Conservation (phyloP, 2,113 vertebrate genomes). For the Pithys albifrons region DNA sequence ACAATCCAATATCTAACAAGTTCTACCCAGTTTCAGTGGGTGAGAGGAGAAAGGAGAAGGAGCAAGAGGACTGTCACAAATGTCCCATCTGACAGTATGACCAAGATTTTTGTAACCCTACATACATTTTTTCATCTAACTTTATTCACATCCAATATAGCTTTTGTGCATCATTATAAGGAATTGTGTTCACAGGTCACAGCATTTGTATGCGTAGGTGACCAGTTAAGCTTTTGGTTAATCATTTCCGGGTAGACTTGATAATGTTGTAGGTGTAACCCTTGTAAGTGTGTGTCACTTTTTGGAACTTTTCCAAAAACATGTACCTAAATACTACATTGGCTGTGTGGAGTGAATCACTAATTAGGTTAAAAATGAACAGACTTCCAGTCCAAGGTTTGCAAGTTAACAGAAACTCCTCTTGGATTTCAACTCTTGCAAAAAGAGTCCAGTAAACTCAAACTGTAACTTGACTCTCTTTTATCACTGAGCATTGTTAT, state of each 20-base stretch:
- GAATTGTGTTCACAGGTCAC: neutral
- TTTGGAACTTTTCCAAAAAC: neutral
- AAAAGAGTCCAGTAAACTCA: neutral
- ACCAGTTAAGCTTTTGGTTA: neutral
- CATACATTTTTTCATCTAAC: neutral
- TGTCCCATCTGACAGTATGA: neutral
- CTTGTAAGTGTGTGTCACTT: neutral
- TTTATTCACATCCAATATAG: neutral
- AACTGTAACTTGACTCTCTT: neutral
- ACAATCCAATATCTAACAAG: neutral
- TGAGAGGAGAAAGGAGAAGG: neutral
- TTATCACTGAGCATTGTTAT: neutral
- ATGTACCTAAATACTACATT: neutral
- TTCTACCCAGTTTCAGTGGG: neutral
- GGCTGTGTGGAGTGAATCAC: neutral
- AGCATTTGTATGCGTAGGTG: neutral
- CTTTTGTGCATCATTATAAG: neutral
- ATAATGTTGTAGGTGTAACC: neutral
- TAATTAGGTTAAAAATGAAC: neutral
- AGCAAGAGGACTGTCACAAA: neutral
- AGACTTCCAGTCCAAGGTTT: neutral
- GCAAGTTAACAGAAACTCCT: neutral
- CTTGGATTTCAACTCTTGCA: neutral
- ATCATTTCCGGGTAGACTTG: constrained; percentile 2
- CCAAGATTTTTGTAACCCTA: neutral